Percentiles rank a stretch among this genome's conserved stretches.
Conservation (phyloP, 2,888 invertebrate species). For the Xestia rhomboidea region DNA sequence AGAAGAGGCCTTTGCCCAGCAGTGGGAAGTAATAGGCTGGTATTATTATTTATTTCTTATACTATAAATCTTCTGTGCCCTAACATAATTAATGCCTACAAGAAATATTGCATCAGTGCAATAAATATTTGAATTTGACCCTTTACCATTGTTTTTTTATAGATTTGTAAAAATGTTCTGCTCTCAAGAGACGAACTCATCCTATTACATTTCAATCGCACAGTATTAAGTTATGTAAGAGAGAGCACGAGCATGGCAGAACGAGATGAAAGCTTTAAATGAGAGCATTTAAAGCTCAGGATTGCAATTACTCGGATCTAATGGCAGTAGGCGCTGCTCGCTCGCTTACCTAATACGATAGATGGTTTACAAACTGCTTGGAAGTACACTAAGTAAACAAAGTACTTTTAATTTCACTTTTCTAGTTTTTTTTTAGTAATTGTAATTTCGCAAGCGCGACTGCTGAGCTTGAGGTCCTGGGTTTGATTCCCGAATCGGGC, state of each 20-base stretch:
- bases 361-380: constrained; percentile 11
- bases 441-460: too few relatives aligned
- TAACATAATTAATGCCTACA: not conserved
- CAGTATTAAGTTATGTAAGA: not conserved
- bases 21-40: too few relatives aligned
- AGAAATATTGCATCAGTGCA: not conserved
- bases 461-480: too few relatives aligned
- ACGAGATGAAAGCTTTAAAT: constrained; percentile 27
- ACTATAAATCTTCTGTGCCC: not conserved
- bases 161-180: not conserved
- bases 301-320: constrained; percentile 31
- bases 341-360: not conserved
- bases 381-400: not conserved
- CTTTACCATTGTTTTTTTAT: not conserved
- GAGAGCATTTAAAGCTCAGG: constrained; percentile 25
- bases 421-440: too few relatives aligned
- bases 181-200: not conserved
- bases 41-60: too few relatives aligned
- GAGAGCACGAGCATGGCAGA: not conserved
- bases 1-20: too few relatives aligned
- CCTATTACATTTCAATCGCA: not conserved
- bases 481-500: too few relatives aligned
- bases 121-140: not conserved
- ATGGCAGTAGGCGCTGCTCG: constrained; percentile 9
- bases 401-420: not conserved